Evolutionary conservation across 2,888 invertebrate genomes (phyloP).

Genomic region (Sinotaia quadrata): DNA sequence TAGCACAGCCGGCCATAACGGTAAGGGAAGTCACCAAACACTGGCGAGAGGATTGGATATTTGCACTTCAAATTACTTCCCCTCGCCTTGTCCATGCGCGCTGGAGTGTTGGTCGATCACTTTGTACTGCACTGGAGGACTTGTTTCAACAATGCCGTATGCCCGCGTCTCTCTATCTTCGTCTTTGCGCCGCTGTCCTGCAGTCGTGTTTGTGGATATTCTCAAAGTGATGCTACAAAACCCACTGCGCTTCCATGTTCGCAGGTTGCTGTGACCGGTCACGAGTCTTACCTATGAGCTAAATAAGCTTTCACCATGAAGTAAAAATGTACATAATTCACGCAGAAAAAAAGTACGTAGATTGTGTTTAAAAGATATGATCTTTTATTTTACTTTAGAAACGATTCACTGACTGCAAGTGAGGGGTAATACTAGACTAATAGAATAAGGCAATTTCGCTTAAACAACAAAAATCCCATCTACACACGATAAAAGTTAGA

Average conservation of each 20-base stretch:
- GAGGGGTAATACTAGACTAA: too few species aligned
- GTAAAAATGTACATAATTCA: too few species aligned
- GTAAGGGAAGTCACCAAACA: background rate
- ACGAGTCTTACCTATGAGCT: background rate
- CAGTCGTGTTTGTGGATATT: background rate
- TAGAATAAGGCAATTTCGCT: too few species aligned
- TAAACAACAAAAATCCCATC: too few species aligned
- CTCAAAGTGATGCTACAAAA: background rate
- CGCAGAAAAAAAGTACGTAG: too few species aligned
- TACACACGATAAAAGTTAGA: too few species aligned
- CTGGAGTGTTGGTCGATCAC: conserved; percentile 27
- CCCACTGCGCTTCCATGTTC: background rate
- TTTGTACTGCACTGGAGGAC: conserved; percentile 9
- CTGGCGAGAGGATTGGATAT: conserved; percentile 7
- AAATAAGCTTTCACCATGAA: too few species aligned
- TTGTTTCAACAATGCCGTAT: conserved; percentile 28
- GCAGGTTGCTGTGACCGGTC: background rate
- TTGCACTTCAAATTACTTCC: conserved; percentile 21
- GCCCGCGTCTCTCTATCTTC: background rate
- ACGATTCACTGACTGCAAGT: too few species aligned
- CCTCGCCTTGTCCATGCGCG: background rate
- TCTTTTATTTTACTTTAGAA: too few species aligned
- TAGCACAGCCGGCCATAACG: conserved; percentile 2
- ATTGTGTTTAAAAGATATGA: too few species aligned
- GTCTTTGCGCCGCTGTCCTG: background rate